Conservation (phyloP, 2,888 invertebrate species). For the Andrena trimmerana region DNA sequence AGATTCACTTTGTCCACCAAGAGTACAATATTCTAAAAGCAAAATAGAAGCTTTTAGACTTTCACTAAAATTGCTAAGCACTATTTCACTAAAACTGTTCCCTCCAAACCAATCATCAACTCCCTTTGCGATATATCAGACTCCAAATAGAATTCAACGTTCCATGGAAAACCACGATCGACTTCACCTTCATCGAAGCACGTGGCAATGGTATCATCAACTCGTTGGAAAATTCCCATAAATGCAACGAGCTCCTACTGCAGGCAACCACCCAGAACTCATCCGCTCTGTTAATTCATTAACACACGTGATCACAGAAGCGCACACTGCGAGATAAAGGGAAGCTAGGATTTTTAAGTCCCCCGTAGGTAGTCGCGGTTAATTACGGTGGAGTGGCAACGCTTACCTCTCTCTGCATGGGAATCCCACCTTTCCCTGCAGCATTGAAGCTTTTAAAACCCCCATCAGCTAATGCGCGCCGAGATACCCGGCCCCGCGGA, state of each 20-base stretch:
- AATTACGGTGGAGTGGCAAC: background rate
- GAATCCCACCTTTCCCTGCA: background rate
- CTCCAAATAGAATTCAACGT: too few relatives aligned
- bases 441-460: conserved; percentile 22
- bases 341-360: background rate
- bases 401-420: background rate
- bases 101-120: too few relatives aligned
- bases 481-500: background rate
- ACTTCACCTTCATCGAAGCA: background rate
- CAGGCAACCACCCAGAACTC: background rate
- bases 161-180: too few relatives aligned
- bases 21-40: too few relatives aligned
- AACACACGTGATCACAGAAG: conserved; percentile 1
- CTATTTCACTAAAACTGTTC: too few relatives aligned
- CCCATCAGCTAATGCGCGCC: background rate
- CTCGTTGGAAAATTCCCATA: background rate
- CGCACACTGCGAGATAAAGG: background rate
- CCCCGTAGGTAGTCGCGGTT: background rate
- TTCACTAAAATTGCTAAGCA: too few relatives aligned
- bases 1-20: too few relatives aligned
- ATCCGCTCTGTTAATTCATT: background rate
- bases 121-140: too few relatives aligned
- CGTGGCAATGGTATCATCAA: background rate
- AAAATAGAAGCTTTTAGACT: too few relatives aligned
- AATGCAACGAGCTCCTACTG: background rate